These are phyloP conservation scores for Frieseomelitta varia DNA, from an alignment of 1,140 invertebrate species.

Conservation along the genomic window DNA sequence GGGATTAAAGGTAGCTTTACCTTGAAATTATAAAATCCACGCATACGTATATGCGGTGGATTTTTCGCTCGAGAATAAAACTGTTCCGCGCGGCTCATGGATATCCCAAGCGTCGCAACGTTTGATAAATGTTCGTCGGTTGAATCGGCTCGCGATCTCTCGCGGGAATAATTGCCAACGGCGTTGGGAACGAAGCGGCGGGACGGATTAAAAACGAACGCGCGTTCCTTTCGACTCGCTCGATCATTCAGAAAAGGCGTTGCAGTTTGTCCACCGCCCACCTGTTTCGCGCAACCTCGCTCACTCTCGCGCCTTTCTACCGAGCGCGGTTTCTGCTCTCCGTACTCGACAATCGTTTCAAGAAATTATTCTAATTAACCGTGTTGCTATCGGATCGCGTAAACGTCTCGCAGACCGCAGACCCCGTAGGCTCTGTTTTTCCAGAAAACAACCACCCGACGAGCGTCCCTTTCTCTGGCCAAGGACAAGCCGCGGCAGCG, in stretches of 20 bases:
- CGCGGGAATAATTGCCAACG: neutral
- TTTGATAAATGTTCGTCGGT: constrained; percentile 11
- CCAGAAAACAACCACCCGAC: constrained; percentile 47
- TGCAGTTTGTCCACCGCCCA: constrained; percentile 19
- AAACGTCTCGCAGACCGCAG: neutral
- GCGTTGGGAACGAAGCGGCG: neutral
- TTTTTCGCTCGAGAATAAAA: neutral
- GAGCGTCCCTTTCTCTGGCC: constrained; percentile 67
- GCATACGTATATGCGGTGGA: too few relatives aligned
- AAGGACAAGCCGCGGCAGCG: constrained; percentile 54
- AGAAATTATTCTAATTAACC: constrained; percentile 48
- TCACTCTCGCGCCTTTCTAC: neutral
- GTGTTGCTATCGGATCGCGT: neutral
- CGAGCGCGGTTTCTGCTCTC: constrained; percentile 18
- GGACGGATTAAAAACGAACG: constrained; percentile 32
- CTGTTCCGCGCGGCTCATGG: neutral
- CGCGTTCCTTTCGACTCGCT: constrained; percentile 31
- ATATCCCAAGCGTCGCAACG: neutral
- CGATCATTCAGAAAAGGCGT: neutral
- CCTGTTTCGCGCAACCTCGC: constrained; percentile 10
- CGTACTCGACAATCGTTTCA: neutral
- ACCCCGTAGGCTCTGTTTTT: constrained; percentile 40
- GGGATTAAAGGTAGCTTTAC: too few relatives aligned
- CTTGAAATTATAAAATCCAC: too few relatives aligned
- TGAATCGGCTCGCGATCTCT: neutral